A percentile compares a stretch with the other conserved stretches of the same genome.
These are phyloP conservation scores for Apodemus agrarius DNA, from an alignment of 2,797 vertebrate species.

Conservation along the genomic window DNA sequence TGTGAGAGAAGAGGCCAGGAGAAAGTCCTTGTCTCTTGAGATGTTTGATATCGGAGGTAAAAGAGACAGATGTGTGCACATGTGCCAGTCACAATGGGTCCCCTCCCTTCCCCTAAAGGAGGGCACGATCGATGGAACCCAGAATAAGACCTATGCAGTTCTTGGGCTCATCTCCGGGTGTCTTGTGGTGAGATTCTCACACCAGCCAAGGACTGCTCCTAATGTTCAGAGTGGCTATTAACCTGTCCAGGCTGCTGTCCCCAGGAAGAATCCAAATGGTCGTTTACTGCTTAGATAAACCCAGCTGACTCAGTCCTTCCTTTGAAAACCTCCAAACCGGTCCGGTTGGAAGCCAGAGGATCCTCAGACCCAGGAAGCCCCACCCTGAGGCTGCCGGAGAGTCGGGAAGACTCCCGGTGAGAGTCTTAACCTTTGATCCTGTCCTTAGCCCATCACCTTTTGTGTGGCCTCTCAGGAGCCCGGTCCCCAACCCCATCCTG, in stretches of 20 bases:
- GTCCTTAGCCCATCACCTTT: background rate
- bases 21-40: background rate
- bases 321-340: constrained; percentile 19
- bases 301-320: constrained; percentile 38
- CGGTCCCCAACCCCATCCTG: background rate
- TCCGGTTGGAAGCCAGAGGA: constrained; percentile 14
- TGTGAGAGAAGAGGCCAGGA: background rate
- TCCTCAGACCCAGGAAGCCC: background rate
- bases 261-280: background rate
- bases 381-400: background rate
- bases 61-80: background rate
- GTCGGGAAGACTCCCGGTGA: background rate
- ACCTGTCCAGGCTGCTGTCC: background rate
- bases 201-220: background rate
- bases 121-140: background rate
- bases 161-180: background rate
- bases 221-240: background rate
- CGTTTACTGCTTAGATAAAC: background rate
- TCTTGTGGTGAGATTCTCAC: background rate
- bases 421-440: constrained; percentile 46
- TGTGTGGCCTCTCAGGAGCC: background rate
- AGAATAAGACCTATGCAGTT: background rate
- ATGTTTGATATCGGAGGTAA: background rate
- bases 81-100: background rate
- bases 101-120: background rate